These are phyloP conservation scores for Chromis chromis DNA, from an alignment of 2,797 vertebrate species.

Conservation along the genomic window DNA sequence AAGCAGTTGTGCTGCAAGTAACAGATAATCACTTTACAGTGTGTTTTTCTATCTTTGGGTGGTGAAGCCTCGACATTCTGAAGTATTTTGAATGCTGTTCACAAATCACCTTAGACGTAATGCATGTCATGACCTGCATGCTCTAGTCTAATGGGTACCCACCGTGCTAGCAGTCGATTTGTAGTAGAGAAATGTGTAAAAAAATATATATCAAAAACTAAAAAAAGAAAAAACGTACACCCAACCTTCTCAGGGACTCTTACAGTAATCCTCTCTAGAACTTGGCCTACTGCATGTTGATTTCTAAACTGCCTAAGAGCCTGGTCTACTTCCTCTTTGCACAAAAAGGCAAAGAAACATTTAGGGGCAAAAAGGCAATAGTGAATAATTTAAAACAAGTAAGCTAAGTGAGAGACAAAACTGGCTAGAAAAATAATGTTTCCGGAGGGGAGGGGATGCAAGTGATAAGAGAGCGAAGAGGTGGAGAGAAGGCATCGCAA, in stretches of 20 bases:
- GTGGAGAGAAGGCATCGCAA: conserved; percentile 56
- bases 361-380: conserved; percentile 73
- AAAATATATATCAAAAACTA: conserved; percentile 39
- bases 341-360: conserved; percentile 74
- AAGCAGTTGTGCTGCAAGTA: conserved; percentile 49
- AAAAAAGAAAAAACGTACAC: conserved; percentile 58
- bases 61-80: conserved; percentile 54
- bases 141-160: conserved; percentile 82
- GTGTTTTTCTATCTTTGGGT: conserved; percentile 46
- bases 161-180: conserved; percentile 77
- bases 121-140: conserved; percentile 83
- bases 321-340: conserved; percentile 79
- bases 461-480: conserved; percentile 48
- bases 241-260: conserved; percentile 83
- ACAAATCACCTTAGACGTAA: conserved; percentile 77
- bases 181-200: conserved; percentile 75
- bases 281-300: conserved; percentile 74
- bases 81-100: conserved; percentile 74
- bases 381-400: conserved; percentile 76
- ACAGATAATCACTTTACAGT: conserved; percentile 59
- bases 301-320: conserved; percentile 75
- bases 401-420: conserved; percentile 68
- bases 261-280: conserved; percentile 75
- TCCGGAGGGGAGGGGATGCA: conserved; percentile 47
- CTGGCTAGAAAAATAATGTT: conserved; percentile 64